These are phyloP conservation scores for Lithobius niger DNA, from an alignment of 1,140 invertebrate genomes.

Conservation along the genomic window DNA sequence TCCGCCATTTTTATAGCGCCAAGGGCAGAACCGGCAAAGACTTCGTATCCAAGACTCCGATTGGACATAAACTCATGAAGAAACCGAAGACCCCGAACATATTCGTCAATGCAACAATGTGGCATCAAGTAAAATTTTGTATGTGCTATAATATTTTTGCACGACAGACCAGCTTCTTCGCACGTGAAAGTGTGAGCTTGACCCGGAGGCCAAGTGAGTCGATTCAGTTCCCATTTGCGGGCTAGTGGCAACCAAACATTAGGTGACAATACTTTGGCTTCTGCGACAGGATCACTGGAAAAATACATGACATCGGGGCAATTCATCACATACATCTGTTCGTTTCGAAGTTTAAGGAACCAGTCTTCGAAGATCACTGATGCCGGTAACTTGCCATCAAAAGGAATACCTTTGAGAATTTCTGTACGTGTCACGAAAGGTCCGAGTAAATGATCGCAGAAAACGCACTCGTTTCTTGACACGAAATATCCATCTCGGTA, in stretches of 20 bases:
- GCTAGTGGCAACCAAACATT: constrained; percentile 17
- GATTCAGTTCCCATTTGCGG: constrained; percentile 17
- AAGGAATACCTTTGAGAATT: constrained; percentile 13
- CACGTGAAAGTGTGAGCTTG: constrained; percentile 17
- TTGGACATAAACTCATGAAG: constrained; percentile 10
- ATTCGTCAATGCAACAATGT: constrained; percentile 18
- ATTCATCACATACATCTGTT: constrained; percentile 16
- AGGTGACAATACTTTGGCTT: background rate
- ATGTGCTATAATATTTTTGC: background rate
- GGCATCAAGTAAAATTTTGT: constrained; percentile 10
- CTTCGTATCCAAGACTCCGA: constrained; percentile 19
- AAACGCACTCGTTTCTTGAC: constrained; percentile 26
- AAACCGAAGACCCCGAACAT: constrained; percentile 13
- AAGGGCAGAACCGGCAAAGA: constrained; percentile 22
- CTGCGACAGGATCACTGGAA: background rate
- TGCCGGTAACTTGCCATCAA: constrained; percentile 15
- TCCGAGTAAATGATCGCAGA: constrained; percentile 25
- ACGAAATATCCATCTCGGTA: constrained; percentile 24
- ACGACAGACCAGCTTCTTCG: constrained; percentile 16
- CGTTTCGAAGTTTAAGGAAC: constrained; percentile 20
- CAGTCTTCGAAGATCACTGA: constrained; percentile 23
- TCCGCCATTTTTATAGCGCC: constrained; percentile 25
- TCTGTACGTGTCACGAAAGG: constrained; percentile 22
- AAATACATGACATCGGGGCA: constrained; percentile 20
- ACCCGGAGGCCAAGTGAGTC: constrained; percentile 6